Evolutionary conservation across 2,888 invertebrate genomes (phyloP), one percentile per base, ranked within the genome.

Genomic region (Dichetophora obliterata): DNA sequence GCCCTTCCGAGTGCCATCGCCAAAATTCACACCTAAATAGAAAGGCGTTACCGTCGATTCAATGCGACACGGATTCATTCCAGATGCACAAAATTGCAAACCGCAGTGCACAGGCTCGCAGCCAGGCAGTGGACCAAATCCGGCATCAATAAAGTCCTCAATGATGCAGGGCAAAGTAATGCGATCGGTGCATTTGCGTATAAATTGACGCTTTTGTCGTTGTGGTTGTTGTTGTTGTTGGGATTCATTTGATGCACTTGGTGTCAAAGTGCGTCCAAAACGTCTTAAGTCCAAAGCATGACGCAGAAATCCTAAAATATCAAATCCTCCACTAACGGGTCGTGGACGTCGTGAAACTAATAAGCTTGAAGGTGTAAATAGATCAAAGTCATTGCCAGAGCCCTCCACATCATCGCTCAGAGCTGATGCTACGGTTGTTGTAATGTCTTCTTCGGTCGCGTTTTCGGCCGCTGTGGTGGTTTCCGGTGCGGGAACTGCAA

Each of bases 61-160:
- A 61, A 96, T 92, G 31, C 92, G 91, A 82, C 90, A 89, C 50
- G 85, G 89, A 84, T 84, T 86, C 81, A 80, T 80, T 3, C 91
- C 85, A 43, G 91, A 86, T 66, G 92, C 87, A 83, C 96, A 96
- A 82, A 96, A 92, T 0, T 92, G 92, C 81, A 90, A 91, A 3
- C 96, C 96, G 87, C 96, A 96, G 84, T 95, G 95, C 63, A 94
- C 92, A 5, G 95, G 92, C 86, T 94, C 94, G 85, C 96, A 96
- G 9, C 93, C 86, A 0, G 88, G 88, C 52, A 88, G 63, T 0
- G 86, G 91, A 14, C 75, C 72, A 27, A 74, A 76, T 0, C 86
- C 86, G 63, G 86, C 79, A 0, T 88, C 88, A 77, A 96, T 91
- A 84, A 96, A 94, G 85, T 96, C 95, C 84, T 96, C 96, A 75